These are phyloP conservation scores for Fragum sueziense DNA, from an alignment of 2,888 invertebrate species.

Conservation along the genomic window DNA sequence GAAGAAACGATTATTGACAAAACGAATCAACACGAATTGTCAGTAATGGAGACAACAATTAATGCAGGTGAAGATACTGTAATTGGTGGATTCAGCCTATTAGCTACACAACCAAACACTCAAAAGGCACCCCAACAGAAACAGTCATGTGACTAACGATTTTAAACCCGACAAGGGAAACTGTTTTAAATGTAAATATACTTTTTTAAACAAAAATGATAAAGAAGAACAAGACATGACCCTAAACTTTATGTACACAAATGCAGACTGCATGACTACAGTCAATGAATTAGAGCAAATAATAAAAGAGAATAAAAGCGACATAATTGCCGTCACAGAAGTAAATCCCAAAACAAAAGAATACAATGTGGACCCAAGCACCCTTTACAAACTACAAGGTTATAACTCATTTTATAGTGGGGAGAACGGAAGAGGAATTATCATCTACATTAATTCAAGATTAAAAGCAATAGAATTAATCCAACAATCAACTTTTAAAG, in stretches of 20 bases:
- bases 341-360: neutral
- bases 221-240: neutral
- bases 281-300: neutral
- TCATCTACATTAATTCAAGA: neutral
- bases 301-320: neutral
- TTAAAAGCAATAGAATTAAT: neutral
- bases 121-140: too few species aligned
- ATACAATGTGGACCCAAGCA: neutral
- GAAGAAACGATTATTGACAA: neutral
- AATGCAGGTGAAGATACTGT: neutral
- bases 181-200: neutral
- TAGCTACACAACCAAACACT: too few species aligned
- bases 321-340: neutral
- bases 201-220: neutral
- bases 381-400: too few species aligned
- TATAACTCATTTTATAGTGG: neutral
- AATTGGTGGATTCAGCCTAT: neutral
- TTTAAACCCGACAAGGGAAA: neutral
- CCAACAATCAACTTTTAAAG: neutral
- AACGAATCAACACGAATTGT: neutral
- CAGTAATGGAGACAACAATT: neutral
- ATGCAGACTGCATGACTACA: neutral
- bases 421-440: neutral
- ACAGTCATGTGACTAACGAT: neutral
- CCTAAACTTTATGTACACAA: constrained; percentile 7